Percentiles rank a stretch among this genome's conserved stretches.
phyloP scores from a whole-genome alignment of 2,797 vertebrate genomes.

The Loriculus beryllinus region DNA sequence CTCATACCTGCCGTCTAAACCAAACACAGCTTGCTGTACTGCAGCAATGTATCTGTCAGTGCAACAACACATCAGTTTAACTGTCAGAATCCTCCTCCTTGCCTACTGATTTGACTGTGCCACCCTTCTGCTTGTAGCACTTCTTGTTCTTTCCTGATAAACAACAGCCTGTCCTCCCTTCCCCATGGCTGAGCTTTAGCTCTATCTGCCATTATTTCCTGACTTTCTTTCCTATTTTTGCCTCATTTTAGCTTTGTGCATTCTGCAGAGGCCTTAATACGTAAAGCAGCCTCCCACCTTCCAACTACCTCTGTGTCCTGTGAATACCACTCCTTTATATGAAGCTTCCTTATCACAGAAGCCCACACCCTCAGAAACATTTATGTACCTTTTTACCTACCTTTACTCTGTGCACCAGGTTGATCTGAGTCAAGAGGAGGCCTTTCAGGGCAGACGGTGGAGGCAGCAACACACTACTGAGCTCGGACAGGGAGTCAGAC shows the following conservation, averaged over 20 bases:
- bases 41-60: background rate
- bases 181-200: background rate
- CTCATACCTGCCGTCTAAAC: constrained; percentile 10
- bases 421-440: background rate
- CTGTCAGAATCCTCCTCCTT: background rate
- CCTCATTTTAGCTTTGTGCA: background rate
- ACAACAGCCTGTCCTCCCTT: background rate
- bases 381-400: background rate
- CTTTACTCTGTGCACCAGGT: background rate
- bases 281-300: background rate
- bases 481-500: background rate
- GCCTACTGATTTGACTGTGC: background rate
- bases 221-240: background rate
- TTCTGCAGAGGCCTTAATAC: background rate
- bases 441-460: fast-evolving
- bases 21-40: background rate
- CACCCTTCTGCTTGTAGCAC: background rate
- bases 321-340: background rate
- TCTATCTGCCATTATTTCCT: background rate
- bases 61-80: background rate
- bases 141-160: background rate
- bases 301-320: background rate
- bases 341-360: background rate
- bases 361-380: background rate
- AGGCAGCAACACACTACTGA: background rate